Base-by-base conservation (phyloP, 92 coral and sea anemone genomes). In the Phenganax subtilis region DNA sequence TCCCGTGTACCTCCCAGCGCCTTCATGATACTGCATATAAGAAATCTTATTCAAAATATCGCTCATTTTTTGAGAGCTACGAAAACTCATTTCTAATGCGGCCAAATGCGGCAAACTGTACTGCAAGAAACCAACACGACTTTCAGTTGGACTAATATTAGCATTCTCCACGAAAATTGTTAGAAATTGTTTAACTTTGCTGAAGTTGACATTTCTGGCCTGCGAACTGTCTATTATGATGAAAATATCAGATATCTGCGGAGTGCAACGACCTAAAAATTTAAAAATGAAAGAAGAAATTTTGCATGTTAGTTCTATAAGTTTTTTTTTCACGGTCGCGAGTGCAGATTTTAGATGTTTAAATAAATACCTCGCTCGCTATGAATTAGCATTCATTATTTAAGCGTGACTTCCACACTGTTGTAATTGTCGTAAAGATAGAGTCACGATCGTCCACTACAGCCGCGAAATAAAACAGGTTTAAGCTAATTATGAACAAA, bases 181-280 rank as follows among this genome's bases (percentile, higher is more conserved):
- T 55, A 77, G 59, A 77, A 77, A 77, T 54, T 60, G 25, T 77
- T 77, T 77, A 9, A 77, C 82, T 59, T 37, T 62, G 8, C 28
- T 47, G 51, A 77, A 77, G 27, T 62, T 12, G 47, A 44, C 71
- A 11, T 59, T 60, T 28, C 15, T 62, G 28, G 30, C 67, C 1
- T 1, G 8, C 16, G 82, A 77, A 52, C 82, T 55, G 53, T 77
- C 82, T 10, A 77, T 29, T 16, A 60, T 64, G 37, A 77, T 2
- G 57, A 77, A 59, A 8, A 77, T 77, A 64, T 77, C 82, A 7
- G 31, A 64, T n/a, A 29, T 44, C 57, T 27, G 56, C 27, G 14
- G 30, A 44, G 44, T 11, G 53, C 82, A 77, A 17, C 54, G 44
- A 1, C 8, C 82, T 77, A 52, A 30, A 31, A 77, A 15, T 0